Evolutionary conservation across 1,140 invertebrate species (phyloP).

Genomic region (Conopomorpha cramerella): DNA sequence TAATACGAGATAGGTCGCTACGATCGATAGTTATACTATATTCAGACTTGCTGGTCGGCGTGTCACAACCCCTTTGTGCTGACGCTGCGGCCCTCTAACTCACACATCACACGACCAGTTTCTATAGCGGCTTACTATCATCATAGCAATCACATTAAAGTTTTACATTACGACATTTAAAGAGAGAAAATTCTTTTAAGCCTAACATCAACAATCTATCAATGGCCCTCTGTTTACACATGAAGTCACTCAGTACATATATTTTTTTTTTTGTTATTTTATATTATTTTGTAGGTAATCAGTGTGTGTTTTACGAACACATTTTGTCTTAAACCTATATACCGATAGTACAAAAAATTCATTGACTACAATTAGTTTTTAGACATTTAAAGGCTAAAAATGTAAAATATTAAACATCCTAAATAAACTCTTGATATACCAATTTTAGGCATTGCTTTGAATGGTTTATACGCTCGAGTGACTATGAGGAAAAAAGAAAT

Average conservation of each 20-base stretch:
- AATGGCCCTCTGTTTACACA: conserved; percentile 59
- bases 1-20: too few species aligned
- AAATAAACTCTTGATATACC: conserved; percentile 61
- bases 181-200: conserved; percentile 54
- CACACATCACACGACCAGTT: too few species aligned
- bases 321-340: conserved; percentile 55
- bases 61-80: too few species aligned
- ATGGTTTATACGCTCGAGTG: conserved; percentile 57
- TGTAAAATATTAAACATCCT: conserved; percentile 60
- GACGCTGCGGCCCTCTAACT: too few species aligned
- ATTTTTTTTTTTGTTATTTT: too few species aligned
- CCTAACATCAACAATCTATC: conserved; percentile 55
- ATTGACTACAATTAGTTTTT: conserved; percentile 60
- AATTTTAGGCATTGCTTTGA: conserved; percentile 58
- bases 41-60: too few species aligned
- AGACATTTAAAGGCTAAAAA: conserved; percentile 59
- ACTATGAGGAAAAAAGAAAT: conserved; percentile 56
- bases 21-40: too few species aligned
- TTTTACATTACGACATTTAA: conserved; percentile 48
- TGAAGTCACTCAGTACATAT: conserved; percentile 59
- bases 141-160: conserved; percentile 57
- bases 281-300: conserved; percentile 51
- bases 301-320: conserved; percentile 54
- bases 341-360: conserved; percentile 60
- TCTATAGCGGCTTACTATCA: too few species aligned